Evolutionary conservation across 2,113 vertebrate genomes (phyloP).

Genomic region (Nycticebus coucang): DNA sequence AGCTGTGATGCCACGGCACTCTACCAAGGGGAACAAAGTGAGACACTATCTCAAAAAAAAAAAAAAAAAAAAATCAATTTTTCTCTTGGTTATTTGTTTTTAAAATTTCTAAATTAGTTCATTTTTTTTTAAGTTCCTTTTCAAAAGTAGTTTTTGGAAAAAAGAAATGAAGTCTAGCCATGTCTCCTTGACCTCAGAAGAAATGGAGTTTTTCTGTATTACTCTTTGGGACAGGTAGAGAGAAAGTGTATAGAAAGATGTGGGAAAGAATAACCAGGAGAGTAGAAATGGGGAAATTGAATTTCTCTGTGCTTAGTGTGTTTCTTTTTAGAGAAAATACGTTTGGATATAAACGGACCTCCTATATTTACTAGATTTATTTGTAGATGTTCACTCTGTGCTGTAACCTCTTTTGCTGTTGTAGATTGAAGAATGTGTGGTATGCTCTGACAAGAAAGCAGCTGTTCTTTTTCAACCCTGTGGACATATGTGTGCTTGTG

Average conservation of each 20-base stretch:
- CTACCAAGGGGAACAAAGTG: too few species aligned
- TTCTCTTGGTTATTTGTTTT: conserved; percentile 18
- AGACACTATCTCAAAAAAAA: too few species aligned
- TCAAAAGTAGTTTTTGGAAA: background rate
- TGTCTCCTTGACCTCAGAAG: background rate
- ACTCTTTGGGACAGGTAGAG: background rate
- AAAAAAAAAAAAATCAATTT: background rate
- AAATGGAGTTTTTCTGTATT: background rate
- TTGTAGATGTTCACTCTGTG: background rate
- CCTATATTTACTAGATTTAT: background rate
- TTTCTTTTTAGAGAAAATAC: background rate
- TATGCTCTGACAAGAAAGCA: conserved; percentile 99
- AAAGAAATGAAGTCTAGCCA: background rate
- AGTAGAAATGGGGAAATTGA: background rate
- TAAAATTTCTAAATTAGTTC: background rate
- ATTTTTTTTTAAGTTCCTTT: background rate
- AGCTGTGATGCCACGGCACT: too few species aligned
- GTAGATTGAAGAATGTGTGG: conserved; percentile 99
- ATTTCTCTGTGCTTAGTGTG: background rate
- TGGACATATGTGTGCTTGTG: conserved; percentile 99
- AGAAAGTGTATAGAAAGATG: background rate
- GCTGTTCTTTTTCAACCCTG: conserved; percentile 99
- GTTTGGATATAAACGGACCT: background rate
- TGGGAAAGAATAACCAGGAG: background rate
- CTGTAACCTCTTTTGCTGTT: background rate